A percentile compares a stretch with the other conserved stretches of the same genome.
Conservation (phyloP, 2,888 invertebrate species). For the Drosophila neutralis region DNA sequence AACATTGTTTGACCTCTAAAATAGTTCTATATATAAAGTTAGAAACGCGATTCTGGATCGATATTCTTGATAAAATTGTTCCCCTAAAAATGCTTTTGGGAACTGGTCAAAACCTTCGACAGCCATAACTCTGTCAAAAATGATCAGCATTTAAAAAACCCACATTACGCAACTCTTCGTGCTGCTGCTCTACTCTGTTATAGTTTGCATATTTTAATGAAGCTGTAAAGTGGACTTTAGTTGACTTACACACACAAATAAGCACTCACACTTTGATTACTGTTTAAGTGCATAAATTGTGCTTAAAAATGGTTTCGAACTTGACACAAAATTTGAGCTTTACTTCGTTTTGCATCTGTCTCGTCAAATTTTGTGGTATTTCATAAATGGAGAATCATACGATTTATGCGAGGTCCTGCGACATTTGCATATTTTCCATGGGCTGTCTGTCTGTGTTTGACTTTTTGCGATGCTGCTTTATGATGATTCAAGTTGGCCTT, state of each 20-base stretch:
- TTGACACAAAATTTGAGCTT: slow-evolving; percentile 43
- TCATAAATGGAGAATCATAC: slow-evolving; percentile 66
- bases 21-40: not conserved
- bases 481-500: slow-evolving; percentile 73
- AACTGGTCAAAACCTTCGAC: no score
- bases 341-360: slow-evolving; percentile 34
- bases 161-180: not conserved
- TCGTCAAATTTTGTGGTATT: slow-evolving; percentile 61
- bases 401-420: slow-evolving; percentile 65
- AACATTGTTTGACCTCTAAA: not conserved
- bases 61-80: not conserved
- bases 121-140: no score
- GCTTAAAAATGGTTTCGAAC: slow-evolving; percentile 49
- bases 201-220: slow-evolving; percentile 47
- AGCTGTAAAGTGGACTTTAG: slow-evolving; percentile 29
- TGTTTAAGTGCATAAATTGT: slow-evolving; percentile 49
- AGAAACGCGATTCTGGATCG: not conserved
- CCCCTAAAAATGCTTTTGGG: not conserved
- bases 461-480: slow-evolving; percentile 45
- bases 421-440: slow-evolving; percentile 71
- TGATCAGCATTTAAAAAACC: not conserved
- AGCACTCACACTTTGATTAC: slow-evolving; percentile 6
- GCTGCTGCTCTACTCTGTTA: not conserved
- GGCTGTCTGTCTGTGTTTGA: slow-evolving; percentile 14
- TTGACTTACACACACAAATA: slow-evolving; percentile 5